Evolutionary conservation across 2,797 vertebrate species (phyloP), one percentile per base, ranked within the genome.

Genomic region (Propithecus deckenii): DNA sequence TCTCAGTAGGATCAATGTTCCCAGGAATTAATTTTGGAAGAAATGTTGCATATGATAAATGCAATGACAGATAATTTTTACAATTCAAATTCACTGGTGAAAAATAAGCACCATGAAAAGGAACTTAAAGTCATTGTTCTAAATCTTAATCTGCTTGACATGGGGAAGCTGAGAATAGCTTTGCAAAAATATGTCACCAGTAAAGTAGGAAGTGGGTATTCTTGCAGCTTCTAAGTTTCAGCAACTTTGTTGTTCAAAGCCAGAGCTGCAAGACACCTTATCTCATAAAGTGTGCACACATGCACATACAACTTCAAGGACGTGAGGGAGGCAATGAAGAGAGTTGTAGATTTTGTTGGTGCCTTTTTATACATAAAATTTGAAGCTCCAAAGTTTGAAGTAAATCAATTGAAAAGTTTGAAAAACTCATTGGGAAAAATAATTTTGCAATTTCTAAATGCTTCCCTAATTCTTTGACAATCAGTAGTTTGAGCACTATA

Each of bases 151-250:
- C 92, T 84, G 67, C 71, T 96, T 61, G 3, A 83, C 89, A 96
- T 95, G 97, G 63, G 98, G 98, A 98, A 98, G 93, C 69, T 10
- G 52, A 98, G 69, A 96, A 79, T 38, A 89, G 80, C 78, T 96
- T 92, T 98, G 94, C 97, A 98, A 95, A 97, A 80, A 97, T 83
- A 91, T 83, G 57, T 96, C 91, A 57, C 72, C 7, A 71, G 93
- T 94, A 11, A 98, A 98, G 92, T 97, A 98, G 98, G 98, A 99
- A 98, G 98, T 98, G 98, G 97, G 94, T 95, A 89, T 95, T 97
- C 76, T 78, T 96, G 96, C 97, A 98, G 89, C 94, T 96, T 93
- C 92, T 98, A 9, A 95, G 71, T 83, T 89, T 85, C 93, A 89
- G 57, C n/a, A 57, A 91, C 83, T 96, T 95, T 63, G 79, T 80